phyloP scores from a whole-genome alignment of 1,140 invertebrate genomes.

The Leucophenga varia region DNA sequence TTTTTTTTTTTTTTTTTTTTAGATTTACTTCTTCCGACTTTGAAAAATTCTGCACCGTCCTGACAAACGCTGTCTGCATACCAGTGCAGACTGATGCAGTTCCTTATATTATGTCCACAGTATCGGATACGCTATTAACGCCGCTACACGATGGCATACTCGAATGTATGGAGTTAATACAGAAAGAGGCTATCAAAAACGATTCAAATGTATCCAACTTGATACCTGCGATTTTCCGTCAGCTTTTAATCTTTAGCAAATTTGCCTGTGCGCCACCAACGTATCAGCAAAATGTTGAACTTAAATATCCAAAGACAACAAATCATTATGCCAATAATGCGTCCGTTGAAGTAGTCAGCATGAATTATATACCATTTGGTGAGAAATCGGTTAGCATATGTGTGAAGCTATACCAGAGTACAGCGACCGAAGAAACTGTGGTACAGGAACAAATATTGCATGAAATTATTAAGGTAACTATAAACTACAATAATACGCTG shows the following conservation, averaged over 20 bases:
- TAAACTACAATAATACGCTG: neutral
- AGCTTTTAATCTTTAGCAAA: conserved; percentile 74
- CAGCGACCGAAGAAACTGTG: conserved; percentile 71
- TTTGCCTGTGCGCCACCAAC: conserved; percentile 71
- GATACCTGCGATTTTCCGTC: conserved; percentile 78
- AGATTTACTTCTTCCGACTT: conserved; percentile 76
- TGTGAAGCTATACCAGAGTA: conserved; percentile 79
- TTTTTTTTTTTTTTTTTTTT: neutral
- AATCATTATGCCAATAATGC: conserved; percentile 49
- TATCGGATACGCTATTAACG: conserved; percentile 74
- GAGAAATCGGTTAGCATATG: conserved; percentile 81
- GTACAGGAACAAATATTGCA: conserved; percentile 76
- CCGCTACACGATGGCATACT: conserved; percentile 83
- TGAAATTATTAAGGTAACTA: conserved; percentile 65
- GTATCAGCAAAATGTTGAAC: conserved; percentile 60
- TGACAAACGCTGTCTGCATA: conserved; percentile 76
- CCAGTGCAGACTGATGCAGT: conserved; percentile 82
- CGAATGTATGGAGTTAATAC: conserved; percentile 76
- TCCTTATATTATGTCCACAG: conserved; percentile 73
- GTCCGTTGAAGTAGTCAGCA: conserved; percentile 73
- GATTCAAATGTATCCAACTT: conserved; percentile 68
- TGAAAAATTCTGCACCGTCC: conserved; percentile 74
- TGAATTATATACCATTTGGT: conserved; percentile 88
- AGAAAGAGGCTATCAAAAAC: conserved; percentile 74
- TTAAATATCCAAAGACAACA: conserved; percentile 41